These are phyloP conservation scores for Fratercula arctica DNA, from an alignment of 2,797 vertebrate genomes.

Conservation along the genomic window DNA sequence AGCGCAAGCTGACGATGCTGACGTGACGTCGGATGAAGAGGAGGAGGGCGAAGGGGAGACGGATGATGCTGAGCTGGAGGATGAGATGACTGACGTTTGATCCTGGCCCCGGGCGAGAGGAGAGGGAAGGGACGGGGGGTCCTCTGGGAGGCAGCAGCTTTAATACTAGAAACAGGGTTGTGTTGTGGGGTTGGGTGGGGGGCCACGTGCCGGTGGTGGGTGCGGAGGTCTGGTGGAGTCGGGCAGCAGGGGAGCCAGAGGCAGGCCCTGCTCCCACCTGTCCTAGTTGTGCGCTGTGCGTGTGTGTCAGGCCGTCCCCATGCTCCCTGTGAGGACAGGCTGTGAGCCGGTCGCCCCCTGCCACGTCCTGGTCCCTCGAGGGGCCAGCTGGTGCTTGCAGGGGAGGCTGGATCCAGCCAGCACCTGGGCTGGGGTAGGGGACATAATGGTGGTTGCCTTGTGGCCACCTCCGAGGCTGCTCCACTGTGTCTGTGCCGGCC, in stretches of 20 bases:
- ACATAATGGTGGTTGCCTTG: neutral
- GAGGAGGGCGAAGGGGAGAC: conserved; percentile 87
- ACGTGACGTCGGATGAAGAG: conserved; percentile 94
- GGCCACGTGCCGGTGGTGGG: neutral
- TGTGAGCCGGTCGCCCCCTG: neutral
- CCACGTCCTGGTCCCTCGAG: fast-evolving
- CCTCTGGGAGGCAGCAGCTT: conserved; percentile 17
- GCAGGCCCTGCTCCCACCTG: neutral
- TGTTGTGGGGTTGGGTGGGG: conserved; percentile 17
- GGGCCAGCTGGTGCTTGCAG: neutral
- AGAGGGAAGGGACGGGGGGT: neutral
- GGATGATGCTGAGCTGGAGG: conserved; percentile 89
- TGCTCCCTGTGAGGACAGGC: neutral
- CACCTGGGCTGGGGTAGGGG: neutral
- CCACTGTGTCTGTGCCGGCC: neutral
- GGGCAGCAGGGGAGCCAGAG: neutral
- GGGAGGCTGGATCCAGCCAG: neutral
- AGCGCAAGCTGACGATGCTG: conserved; percentile 88
- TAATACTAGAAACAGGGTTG: conserved; percentile 22
- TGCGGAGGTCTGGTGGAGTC: neutral
- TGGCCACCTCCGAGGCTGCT: neutral
- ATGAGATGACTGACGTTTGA: conserved; percentile 99
- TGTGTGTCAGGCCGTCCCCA: neutral
- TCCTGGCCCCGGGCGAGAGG: neutral
- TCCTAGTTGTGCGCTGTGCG: neutral